Evolutionary conservation across 2,888 invertebrate genomes (phyloP), one percentile per base, ranked within the genome.

Genomic region (Heliconius ismenius): DNA sequence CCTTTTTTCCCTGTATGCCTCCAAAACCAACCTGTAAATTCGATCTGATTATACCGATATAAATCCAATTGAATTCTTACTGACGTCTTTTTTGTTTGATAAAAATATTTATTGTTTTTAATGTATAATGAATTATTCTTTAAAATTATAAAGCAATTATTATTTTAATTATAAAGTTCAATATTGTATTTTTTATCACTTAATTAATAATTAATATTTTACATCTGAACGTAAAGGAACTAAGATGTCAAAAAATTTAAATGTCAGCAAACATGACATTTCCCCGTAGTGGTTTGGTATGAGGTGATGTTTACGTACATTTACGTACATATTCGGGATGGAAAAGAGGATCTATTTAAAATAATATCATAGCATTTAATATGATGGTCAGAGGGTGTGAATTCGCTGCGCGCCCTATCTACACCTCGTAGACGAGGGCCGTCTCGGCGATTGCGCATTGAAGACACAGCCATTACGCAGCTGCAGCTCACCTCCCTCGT

Each of bases 381-480:
- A 73, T 76, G 79, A 70, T 74, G 64, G 75, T 60, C 73, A 68
- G 68, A 76, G 75, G 69, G 75, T 64, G 64, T 73, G 76, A 72
- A 79, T 63, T 79, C 58, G 78, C 43, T 76, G 75, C 77, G 73
- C 78, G 15, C 64, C 60, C 75, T 36, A n/a, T 73, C 68, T 60
- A 58, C 69, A 28, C 43, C 65, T 72, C 49, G 60, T 49, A 58
- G 58, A 67, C 62, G 74, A 65, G 62, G 73, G 65, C 76, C 69
- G 73, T 78, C 73, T 80, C 74, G 84, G 91, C 92, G 91, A 84
- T 88, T 92, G 92, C 92, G 92, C 92, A 87, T 81, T 88, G 84
- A 84, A 84, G 82, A 49, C 80, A 79, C 78, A 78, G 79, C 79
- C 81, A 82, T 79, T 85, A 84, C 86, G 85, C 85, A 87, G 83